phyloP scores from a whole-genome alignment of 2,797 vertebrate species.

The Trematomus bernacchii region DNA sequence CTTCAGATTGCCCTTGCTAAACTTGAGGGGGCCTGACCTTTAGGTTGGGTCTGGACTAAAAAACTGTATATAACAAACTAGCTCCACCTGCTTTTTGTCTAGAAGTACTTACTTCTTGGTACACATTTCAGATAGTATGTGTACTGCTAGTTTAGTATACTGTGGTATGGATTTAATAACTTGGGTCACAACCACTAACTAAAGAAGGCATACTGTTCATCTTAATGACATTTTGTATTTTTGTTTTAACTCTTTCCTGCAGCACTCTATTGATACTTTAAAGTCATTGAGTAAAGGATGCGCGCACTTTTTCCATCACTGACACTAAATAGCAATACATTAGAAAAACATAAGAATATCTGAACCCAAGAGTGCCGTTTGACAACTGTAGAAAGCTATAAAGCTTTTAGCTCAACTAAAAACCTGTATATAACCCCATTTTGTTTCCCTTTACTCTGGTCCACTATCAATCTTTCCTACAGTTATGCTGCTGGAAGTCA shows the following conservation, averaged over 20 bases:
- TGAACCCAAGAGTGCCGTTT: slow-evolving; percentile 9
- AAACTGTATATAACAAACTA: not conserved
- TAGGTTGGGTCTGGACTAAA: not conserved
- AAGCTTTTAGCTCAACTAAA: slow-evolving; percentile 29
- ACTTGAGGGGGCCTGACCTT: not conserved
- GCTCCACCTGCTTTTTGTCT: not conserved
- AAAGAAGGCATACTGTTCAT: too few relatives aligned
- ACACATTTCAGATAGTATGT: not conserved
- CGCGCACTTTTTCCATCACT: not conserved
- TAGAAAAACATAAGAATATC: slow-evolving; percentile 15
- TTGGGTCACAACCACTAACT: too few relatives aligned
- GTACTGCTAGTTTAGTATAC: too few relatives aligned
- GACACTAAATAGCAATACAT: not conserved
- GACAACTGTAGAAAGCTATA: slow-evolving; percentile 26
- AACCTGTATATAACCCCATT: slow-evolving; percentile 27
- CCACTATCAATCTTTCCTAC: slow-evolving; percentile 53
- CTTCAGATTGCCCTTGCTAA: not conserved
- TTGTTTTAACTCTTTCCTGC: too few relatives aligned
- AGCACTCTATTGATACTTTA: not conserved
- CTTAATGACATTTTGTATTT: too few relatives aligned
- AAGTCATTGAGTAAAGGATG: too few relatives aligned
- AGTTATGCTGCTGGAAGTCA: slow-evolving; percentile 45
- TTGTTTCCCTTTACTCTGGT: slow-evolving; percentile 46
- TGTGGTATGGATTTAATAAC: too few relatives aligned
- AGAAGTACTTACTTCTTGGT: not conserved